Evolutionary conservation across 1,140 invertebrate species (phyloP), one percentile per base, ranked within the genome.

Genomic region (Tyrophagus putrescentiae): DNA sequence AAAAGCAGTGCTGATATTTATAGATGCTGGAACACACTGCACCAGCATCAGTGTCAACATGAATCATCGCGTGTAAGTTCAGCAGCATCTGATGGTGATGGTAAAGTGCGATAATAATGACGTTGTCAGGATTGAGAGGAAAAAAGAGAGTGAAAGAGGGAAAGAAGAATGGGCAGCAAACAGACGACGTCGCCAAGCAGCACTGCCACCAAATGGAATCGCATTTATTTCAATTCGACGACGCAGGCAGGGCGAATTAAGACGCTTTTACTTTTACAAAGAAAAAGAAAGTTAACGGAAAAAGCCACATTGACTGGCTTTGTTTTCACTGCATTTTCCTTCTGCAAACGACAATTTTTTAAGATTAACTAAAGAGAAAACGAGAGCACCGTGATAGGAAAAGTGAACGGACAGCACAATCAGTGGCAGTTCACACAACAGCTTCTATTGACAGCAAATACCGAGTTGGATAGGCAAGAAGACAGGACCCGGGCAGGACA

Each of bases 41-140:
- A n/a, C n/a, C n/a, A n/a, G n/a, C n/a, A n/a, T n/a, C n/a, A n/a
- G 45, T 48, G 45, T 48, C 45, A 48, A 48, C 7, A 48, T 48
- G 45, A 48, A 48, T 48, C 45, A 48, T 48, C 21, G 13, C 9
- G 45, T 39, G 36, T 39, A 39, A 13, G 36, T 39, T 39, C 21
- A 13, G 21, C 21, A 13, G 21, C 21, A 39, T 39, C 13, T 39
- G 36, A 13, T 39, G 13, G 36, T 21, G 21, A 21, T 21, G 31
- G 31, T 48, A 48, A 48, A 48, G 45, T 48, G 21, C 45, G 13
- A 18, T 48, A 21, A 29, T 48, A 48, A 25, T 21, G 13, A 39
- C 6, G 45, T 48, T 18, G 45, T 48, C 31, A 13, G 45, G 21
- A 39, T 21, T 48, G 45, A 48, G 21, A 48, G 45, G 6, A 21